Evolutionary conservation across 2,888 invertebrate species (phyloP).

Genomic region (Diarsia brunnea): DNA sequence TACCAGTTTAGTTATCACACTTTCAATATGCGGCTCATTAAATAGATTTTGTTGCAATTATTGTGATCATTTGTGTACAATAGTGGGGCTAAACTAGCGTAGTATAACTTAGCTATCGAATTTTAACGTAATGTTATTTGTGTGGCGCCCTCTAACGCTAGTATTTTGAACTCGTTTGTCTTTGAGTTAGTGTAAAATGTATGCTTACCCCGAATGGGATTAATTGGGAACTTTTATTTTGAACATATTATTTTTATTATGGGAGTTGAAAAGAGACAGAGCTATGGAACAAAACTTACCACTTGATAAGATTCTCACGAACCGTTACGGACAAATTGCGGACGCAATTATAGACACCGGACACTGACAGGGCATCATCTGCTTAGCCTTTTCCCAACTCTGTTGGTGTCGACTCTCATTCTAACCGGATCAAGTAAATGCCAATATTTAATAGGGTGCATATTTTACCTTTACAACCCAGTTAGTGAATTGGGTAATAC

Average conservation of each 20-base stretch:
- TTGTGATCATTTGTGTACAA: too few relatives aligned
- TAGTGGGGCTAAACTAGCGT: background rate
- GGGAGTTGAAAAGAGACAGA: constrained; percentile 57
- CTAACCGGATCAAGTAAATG: background rate
- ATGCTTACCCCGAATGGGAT: constrained; percentile 52
- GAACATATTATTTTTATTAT: constrained; percentile 1
- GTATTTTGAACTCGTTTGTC: background rate
- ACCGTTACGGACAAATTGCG: background rate
- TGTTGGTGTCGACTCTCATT: background rate
- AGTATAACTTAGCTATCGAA: background rate
- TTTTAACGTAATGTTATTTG: background rate
- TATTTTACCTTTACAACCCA: background rate
- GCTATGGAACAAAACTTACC: background rate
- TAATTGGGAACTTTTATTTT: background rate
- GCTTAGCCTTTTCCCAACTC: background rate
- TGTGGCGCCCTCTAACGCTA: constrained; percentile 8
- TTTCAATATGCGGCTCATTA: background rate
- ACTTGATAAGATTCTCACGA: background rate
- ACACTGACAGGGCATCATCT: background rate
- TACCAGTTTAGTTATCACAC: background rate
- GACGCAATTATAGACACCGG: background rate
- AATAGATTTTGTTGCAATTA: background rate
- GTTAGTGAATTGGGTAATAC: background rate
- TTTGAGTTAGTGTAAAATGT: background rate
- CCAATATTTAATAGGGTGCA: background rate